Evolutionary conservation across 2,113 vertebrate genomes (phyloP).

Genomic region (Tapirus terrestris): DNA sequence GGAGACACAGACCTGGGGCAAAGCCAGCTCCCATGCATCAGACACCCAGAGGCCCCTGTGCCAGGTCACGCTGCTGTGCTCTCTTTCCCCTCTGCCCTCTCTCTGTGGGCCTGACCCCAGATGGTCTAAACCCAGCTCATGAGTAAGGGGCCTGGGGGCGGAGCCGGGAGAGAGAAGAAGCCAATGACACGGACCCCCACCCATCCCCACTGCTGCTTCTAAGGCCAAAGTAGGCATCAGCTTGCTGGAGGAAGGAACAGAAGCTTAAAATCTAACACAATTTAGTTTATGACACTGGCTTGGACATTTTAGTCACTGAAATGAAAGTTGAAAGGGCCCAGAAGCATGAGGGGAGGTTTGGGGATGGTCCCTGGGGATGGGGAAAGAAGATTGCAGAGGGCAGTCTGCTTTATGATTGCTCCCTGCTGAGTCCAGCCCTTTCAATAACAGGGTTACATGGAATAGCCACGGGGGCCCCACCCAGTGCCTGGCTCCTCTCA

Average conservation of each 20-base stretch:
- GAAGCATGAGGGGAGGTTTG: not conserved
- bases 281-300: not conserved
- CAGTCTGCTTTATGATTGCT: not conserved
- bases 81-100: not conserved
- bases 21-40: not conserved
- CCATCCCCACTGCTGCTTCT: not conserved
- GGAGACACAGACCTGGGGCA: not conserved
- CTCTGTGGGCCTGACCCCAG: not conserved
- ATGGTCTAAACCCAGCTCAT: not conserved
- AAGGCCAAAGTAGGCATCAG: not conserved
- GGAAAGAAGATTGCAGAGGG: not conserved
- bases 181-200: not conserved
- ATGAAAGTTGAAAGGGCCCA: conserved; percentile 33
- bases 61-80: not conserved
- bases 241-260: not conserved
- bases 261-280: not conserved
- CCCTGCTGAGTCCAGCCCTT: not conserved
- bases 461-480: not conserved
- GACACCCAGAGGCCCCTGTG: not conserved
- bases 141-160: not conserved
- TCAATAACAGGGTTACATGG: not conserved
- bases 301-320: not conserved
- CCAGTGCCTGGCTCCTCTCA: not conserved
- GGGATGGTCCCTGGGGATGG: not conserved
- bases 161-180: not conserved